Evolutionary conservation across 2,113 vertebrate genomes (phyloP).

Genomic region (Neodon shergylaensis): DNA sequence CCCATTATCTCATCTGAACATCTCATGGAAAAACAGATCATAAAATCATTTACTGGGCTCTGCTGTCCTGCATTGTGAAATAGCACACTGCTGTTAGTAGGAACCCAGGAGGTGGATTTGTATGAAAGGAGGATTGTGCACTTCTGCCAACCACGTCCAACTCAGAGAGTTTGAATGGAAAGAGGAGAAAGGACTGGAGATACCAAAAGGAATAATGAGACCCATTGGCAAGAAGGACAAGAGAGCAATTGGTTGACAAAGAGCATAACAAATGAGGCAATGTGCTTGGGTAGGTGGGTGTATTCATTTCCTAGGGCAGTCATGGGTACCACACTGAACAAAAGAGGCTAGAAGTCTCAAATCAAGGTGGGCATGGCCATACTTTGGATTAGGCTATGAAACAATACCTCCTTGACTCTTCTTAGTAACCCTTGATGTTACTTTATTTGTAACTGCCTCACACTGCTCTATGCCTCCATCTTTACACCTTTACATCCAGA

Average conservation of each 20-base stretch:
- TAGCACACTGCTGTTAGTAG: background rate
- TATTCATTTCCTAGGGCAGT: background rate
- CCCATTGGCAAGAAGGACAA: background rate
- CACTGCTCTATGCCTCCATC: background rate
- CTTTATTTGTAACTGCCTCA: background rate
- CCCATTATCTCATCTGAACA: slow-evolving; percentile 59
- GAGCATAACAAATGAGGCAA: background rate
- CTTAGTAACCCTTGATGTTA: background rate
- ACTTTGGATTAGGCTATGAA: background rate
- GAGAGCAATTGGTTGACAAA: background rate
- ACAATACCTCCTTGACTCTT: background rate
- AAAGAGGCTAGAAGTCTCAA: background rate
- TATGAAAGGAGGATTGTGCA: background rate
- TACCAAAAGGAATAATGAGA: slow-evolving; percentile 8
- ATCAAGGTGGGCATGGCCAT: background rate
- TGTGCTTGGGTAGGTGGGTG: background rate
- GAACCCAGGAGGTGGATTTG: background rate
- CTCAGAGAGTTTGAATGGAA: background rate
- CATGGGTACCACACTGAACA: background rate
- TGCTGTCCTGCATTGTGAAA: background rate
- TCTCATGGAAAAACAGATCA: slow-evolving; percentile 42
- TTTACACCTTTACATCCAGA: background rate
- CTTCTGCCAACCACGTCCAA: background rate
- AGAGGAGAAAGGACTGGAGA: background rate
- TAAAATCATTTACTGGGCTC: slow-evolving; percentile 10